Evolutionary conservation across 2,797 vertebrate genomes (phyloP).

Genomic region (Phoxinus dragarum): DNA sequence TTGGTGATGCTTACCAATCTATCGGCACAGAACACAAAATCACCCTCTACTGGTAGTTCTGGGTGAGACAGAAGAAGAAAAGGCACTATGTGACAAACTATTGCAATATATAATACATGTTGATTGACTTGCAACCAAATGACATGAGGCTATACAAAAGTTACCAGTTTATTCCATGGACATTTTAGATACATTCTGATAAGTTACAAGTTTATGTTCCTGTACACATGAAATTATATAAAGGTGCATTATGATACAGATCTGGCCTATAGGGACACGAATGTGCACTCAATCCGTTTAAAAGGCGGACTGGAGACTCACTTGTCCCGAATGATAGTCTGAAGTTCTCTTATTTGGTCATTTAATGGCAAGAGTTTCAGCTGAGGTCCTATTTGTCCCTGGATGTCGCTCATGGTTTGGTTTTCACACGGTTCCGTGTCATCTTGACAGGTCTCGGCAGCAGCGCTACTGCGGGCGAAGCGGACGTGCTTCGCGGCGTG

Average conservation of each 20-base stretch:
- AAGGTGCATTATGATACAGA: too few relatives aligned
- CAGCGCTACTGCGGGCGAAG: slow-evolving; percentile 50
- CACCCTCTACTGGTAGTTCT: slow-evolving; percentile 89
- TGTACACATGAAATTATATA: not conserved
- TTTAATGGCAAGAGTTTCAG: slow-evolving; percentile 85
- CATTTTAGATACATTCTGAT: not conserved
- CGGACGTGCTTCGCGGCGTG: slow-evolving; percentile 63
- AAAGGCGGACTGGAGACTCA: slow-evolving; percentile 64
- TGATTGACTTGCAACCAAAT: not conserved
- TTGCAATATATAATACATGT: not conserved
- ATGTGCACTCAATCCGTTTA: not conserved
- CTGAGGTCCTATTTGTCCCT: slow-evolving; percentile 72
- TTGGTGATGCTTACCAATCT: slow-evolving; percentile 80
- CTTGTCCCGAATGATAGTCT: slow-evolving; percentile 88
- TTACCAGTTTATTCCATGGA: not conserved
- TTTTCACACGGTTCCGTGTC: slow-evolving; percentile 23
- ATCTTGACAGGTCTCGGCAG: slow-evolving; percentile 50
- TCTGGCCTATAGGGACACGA: slow-evolving; percentile 23
- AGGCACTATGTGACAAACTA: not conserved
- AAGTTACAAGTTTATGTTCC: not conserved
- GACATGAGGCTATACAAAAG: not conserved
- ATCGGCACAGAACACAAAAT: slow-evolving; percentile 92
- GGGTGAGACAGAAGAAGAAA: slow-evolving; percentile 27
- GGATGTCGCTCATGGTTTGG: slow-evolving; percentile 44
- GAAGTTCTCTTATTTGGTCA: slow-evolving; percentile 86